A percentile compares a stretch with the other conserved stretches of the same genome.
phyloP scores from a whole-genome alignment of 2,797 vertebrate genomes.

The Sebastes wilsoni region DNA sequence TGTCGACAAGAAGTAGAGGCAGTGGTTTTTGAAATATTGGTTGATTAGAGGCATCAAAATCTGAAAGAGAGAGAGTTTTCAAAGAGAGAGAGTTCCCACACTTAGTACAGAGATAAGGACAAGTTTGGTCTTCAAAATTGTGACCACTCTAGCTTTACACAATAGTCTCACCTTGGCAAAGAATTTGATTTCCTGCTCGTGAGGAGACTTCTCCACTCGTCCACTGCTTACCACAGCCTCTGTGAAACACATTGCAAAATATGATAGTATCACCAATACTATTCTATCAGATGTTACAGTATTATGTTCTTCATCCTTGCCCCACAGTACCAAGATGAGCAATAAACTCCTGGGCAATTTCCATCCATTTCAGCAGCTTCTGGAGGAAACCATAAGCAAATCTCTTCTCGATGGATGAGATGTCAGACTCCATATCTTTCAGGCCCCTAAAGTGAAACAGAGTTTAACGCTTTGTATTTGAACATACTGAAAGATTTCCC shows the following conservation, averaged over 20 bases:
- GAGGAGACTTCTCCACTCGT: conserved; percentile 94
- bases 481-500: not conserved
- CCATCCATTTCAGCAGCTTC: conserved; percentile 94
- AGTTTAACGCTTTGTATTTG: not conserved
- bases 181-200: conserved; percentile 97
- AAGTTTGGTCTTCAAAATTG: not conserved
- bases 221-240: conserved; percentile 97
- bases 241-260: conserved; percentile 55
- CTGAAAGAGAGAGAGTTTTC: conserved; percentile 64
- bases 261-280: not conserved
- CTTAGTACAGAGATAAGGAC: not conserved
- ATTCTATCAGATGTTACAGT: not conserved
- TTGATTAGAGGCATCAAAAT: conserved; percentile 94
- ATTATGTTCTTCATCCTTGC: not conserved
- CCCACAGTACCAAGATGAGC: conserved; percentile 88
- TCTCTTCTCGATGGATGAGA: conserved; percentile 95
- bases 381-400: conserved; percentile 95
- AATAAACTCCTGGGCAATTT: conserved; percentile 95
- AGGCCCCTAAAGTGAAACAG: conserved; percentile 84
- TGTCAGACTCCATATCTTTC: conserved; percentile 96
- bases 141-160: not conserved
- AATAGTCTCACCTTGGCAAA: conserved; percentile 89
- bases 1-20: conserved; percentile 95
- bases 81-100: conserved; percentile 4
- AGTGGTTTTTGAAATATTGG: conserved; percentile 97